These are phyloP conservation scores for Oxyteleia sp. DNA, from an alignment of 2,888 invertebrate species.

Conservation along the genomic window DNA sequence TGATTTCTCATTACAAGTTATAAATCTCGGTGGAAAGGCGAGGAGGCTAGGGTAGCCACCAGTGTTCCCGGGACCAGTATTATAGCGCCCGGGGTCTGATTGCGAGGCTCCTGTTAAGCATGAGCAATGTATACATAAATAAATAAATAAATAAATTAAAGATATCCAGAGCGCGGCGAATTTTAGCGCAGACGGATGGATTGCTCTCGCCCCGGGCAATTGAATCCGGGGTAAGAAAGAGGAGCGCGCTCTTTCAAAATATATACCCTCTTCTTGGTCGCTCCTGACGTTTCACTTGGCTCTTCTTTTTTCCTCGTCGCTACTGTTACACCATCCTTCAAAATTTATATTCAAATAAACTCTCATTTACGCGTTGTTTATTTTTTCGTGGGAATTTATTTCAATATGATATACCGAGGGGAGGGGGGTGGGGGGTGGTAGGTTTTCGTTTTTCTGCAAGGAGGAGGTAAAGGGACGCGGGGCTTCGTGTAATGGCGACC, in stretches of 20 bases:
- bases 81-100: slow-evolving; percentile 78
- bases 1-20: slow-evolving; percentile 87
- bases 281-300: slow-evolving; percentile 62
- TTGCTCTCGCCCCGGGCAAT: slow-evolving; percentile 45
- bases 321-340: slow-evolving; percentile 40
- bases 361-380: slow-evolving; percentile 1
- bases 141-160: slow-evolving; percentile 74
- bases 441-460: too few relatives aligned
- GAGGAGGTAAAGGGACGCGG: too few relatives aligned
- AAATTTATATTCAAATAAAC: slow-evolving; percentile 56
- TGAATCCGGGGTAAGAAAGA: slow-evolving; percentile 46
- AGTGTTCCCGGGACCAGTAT: slow-evolving; percentile 60
- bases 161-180: slow-evolving; percentile 58
- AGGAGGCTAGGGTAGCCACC: slow-evolving; percentile 57
- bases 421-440: too few relatives aligned
- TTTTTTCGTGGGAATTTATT: slow-evolving; percentile 13
- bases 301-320: slow-evolving; percentile 49
- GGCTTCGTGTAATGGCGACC: too few relatives aligned
- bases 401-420: not conserved
- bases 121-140: slow-evolving; percentile 77
- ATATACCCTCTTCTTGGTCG: slow-evolving; percentile 53
- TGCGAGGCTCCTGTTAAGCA: slow-evolving; percentile 72
- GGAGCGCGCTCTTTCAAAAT: slow-evolving; percentile 49
- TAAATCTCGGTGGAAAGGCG: slow-evolving; percentile 83
- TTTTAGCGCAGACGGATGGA: slow-evolving; percentile 54